Percentiles rank a stretch among this genome's conserved stretches.
These are phyloP conservation scores for Phaethon lepturus DNA, from an alignment of 2,113 vertebrate species.

Conservation along the genomic window DNA sequence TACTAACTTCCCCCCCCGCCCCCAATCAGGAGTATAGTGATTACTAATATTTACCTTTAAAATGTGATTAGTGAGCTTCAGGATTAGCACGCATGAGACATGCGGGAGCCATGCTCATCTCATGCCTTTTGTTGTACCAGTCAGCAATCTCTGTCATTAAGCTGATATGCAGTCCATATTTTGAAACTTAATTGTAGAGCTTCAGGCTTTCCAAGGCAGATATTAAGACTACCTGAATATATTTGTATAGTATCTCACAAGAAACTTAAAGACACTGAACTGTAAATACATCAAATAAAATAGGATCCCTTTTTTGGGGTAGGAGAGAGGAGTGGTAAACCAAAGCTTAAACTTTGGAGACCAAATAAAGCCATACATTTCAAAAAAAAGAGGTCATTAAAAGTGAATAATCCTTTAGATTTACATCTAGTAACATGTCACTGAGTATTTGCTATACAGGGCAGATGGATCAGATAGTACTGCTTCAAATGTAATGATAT, in stretches of 20 bases:
- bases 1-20: not conserved
- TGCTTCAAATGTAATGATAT: not conserved
- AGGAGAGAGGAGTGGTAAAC: not conserved
- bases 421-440: not conserved
- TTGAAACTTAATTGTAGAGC: not conserved
- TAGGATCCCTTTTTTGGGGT: not conserved
- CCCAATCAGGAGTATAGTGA: not conserved
- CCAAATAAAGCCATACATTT: not conserved
- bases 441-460: not conserved
- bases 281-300: not conserved
- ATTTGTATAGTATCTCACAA: not conserved
- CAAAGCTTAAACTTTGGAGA: not conserved
- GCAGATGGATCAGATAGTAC: not conserved
- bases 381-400: not conserved
- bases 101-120: not conserved
- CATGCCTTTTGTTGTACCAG: not conserved
- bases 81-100: not conserved
- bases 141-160: not conserved
- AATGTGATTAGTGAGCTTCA: not conserved
- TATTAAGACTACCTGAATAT: not conserved
- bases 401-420: not conserved
- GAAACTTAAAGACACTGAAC: not conserved
- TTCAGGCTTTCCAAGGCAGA: not conserved
- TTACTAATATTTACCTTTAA: not conserved
- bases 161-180: not conserved